phyloP scores from a whole-genome alignment of 2,797 vertebrate species.

The Propithecus deckenii region DNA sequence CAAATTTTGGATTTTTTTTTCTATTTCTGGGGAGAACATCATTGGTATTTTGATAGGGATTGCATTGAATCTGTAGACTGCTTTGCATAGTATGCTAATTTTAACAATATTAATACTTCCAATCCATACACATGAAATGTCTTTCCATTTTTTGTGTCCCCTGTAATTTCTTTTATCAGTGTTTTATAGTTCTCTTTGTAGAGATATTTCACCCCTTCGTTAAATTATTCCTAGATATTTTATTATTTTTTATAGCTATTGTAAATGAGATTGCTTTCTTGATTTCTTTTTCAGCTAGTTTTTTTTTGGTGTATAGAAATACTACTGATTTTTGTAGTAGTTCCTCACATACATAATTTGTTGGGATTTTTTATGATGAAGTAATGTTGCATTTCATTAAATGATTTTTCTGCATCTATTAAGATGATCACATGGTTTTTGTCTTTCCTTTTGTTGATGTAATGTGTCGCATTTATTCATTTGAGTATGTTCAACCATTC shows the following conservation, averaged over 20 bases:
- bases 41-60: background rate
- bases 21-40: background rate
- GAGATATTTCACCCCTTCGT: background rate
- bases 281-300: background rate
- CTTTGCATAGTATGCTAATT: background rate
- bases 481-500: no score
- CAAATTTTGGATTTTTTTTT: background rate
- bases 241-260: background rate
- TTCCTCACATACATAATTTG: background rate
- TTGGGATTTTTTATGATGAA: background rate
- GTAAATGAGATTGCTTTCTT: background rate
- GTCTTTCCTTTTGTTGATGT: no score
- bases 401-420: background rate
- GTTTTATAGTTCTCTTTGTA: background rate
- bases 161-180: background rate
- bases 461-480: no score
- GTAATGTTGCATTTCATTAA: background rate
- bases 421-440: no score
- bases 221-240: background rate
- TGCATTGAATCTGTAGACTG: background rate
- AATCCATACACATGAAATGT: background rate
- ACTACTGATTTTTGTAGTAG: background rate
- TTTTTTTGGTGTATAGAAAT: background rate
- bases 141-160: background rate
- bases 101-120: background rate